Evolutionary conservation across 2,888 invertebrate species (phyloP).

Genomic region (Drosophila anomelani): DNA sequence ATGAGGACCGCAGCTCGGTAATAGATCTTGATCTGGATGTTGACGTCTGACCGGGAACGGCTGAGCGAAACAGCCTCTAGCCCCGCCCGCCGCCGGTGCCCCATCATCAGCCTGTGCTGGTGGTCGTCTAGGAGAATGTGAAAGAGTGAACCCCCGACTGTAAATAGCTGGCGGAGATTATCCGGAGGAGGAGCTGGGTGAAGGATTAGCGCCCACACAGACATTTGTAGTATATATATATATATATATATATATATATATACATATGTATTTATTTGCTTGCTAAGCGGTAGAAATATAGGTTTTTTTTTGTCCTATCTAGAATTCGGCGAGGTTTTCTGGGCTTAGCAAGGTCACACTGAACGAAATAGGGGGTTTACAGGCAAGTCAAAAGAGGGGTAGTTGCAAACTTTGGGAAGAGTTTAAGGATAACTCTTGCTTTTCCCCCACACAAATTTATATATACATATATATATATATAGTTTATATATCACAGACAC

Average conservation of each 20-base stretch:
- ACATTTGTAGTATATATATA: slow-evolving; percentile 40
- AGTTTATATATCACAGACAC: slow-evolving; percentile 14
- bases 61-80: slow-evolving; percentile 67
- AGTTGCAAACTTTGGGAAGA: slow-evolving; percentile 1
- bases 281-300: not conserved
- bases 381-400: slow-evolving; percentile 1
- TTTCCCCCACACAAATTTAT: slow-evolving; percentile 54
- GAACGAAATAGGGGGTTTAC: not conserved
- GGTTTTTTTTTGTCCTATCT: slow-evolving; percentile 7
- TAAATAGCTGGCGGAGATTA: slow-evolving; percentile 13
- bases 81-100: slow-evolving; percentile 20
- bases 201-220: not conserved
- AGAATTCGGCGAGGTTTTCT: not conserved
- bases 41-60: slow-evolving; percentile 84
- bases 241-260: too few species aligned
- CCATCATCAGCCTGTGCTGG: not conserved
- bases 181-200: not conserved
- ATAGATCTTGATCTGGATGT: slow-evolving; percentile 84
- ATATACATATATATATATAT: too few species aligned
- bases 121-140: not conserved
- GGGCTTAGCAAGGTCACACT: not conserved
- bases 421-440: too few species aligned
- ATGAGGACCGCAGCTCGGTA: slow-evolving; percentile 83
- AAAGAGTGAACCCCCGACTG: not conserved
- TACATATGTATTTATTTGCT: not conserved